Conservation (phyloP, 2,888 invertebrate species). For the Amphipoea oculea region DNA sequence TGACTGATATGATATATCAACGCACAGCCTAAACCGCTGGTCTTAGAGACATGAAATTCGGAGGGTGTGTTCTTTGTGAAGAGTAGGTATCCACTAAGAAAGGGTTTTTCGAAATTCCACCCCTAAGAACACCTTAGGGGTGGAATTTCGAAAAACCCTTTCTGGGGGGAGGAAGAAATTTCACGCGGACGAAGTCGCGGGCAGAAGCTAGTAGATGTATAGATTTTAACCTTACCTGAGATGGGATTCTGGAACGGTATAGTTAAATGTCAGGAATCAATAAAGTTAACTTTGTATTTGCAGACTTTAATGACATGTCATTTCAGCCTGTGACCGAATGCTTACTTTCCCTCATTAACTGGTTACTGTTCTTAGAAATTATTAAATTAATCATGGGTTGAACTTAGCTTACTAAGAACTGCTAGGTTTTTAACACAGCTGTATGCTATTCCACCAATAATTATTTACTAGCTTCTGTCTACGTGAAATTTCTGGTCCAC, state of each 20-base stretch:
- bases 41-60: no score
- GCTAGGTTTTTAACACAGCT: not conserved
- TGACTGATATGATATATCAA: no score
- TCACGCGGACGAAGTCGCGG: no score
- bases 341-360: not conserved
- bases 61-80: no score
- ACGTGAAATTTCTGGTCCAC: no score
- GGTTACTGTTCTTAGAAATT: slow-evolving; percentile 4
- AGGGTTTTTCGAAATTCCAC: no score
- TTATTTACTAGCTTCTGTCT: not conserved
- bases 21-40: no score
- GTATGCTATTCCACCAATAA: not conserved
- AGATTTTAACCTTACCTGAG: not conserved
- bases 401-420: not conserved
- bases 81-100: no score
- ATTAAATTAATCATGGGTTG: not conserved
- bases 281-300: not conserved
- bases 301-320: not conserved
- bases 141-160: no score
- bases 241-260: not conserved
- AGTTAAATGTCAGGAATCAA: not conserved
- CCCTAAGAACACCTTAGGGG: no score
- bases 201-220: not conserved
- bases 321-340: not conserved
- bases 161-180: no score